Evolutionary conservation across 2,888 invertebrate species (phyloP).

Genomic region (Drosophila rubida): DNA sequence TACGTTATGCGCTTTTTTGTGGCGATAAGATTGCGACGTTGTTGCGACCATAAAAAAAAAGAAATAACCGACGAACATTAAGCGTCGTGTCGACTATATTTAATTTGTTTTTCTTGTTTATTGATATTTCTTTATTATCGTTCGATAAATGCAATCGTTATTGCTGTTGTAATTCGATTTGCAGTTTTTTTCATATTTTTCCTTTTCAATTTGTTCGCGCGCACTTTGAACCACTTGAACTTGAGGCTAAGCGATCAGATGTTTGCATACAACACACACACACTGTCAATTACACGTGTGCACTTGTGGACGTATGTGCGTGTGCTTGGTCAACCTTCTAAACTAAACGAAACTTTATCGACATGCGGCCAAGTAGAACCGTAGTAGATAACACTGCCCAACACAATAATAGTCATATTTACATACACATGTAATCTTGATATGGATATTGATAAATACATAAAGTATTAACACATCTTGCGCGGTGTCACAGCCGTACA

Average conservation of each 20-base stretch:
- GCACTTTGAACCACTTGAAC: conserved; percentile 48
- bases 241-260: conserved; percentile 12
- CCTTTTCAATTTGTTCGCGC: conserved; percentile 17
- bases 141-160: conserved; percentile 35
- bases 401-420: conserved; percentile 20
- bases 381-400: conserved; percentile 25
- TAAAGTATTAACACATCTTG: neutral
- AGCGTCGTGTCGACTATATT: neutral
- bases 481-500: neutral
- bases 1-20: conserved; percentile 20
- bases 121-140: conserved; percentile 8
- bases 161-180: conserved; percentile 38
- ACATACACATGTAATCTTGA: neutral
- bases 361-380: conserved; percentile 32
- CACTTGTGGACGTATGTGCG: neutral
- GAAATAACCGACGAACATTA: conserved; percentile 6
- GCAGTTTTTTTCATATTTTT: conserved; percentile 40
- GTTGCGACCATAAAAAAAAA: conserved; percentile 15
- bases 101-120: conserved; percentile 8
- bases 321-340: conserved; percentile 25
- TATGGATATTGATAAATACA: neutral
- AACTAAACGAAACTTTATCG: conserved; percentile 45
- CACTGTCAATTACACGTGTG: neutral
- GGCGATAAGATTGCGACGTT: conserved; percentile 48
- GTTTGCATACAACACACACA: conserved; percentile 7